A percentile compares a stretch with the other conserved stretches of the same genome.
Evolutionary conservation across 2,888 invertebrate species (phyloP).

Genomic region (Ophion ventricosus): DNA sequence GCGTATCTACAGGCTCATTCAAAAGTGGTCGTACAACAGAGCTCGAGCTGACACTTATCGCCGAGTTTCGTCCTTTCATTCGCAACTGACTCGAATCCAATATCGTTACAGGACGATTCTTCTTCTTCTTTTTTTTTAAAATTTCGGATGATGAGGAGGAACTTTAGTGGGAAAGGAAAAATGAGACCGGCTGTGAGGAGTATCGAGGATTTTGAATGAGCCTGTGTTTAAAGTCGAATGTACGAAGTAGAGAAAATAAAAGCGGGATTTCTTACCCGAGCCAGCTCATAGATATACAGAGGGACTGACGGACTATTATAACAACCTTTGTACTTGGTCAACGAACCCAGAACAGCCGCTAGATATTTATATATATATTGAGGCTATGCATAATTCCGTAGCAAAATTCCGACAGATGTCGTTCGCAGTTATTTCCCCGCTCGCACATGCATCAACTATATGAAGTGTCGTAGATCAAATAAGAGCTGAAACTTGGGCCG

Average conservation of each 20-base stretch:
- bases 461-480: too few species aligned
- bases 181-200: neutral
- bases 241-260: constrained; percentile 32
- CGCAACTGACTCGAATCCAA: neutral
- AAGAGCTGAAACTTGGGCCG: too few species aligned
- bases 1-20: constrained; percentile 13
- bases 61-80: neutral
- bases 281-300: constrained; percentile 43
- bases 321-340: constrained; percentile 63
- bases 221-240: constrained; percentile 19
- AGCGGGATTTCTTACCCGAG: constrained; percentile 51
- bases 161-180: neutral
- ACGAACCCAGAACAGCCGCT: constrained; percentile 44
- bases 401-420: too few species aligned
- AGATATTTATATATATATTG: constrained; percentile 12
- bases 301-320: constrained; percentile 43
- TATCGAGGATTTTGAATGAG: neutral
- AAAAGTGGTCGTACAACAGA: neutral
- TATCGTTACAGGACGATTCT: neutral
- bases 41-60: neutral
- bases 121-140: neutral
- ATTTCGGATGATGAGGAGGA: neutral
- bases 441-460: too few species aligned
- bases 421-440: too few species aligned
- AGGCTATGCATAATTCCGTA: too few species aligned